phyloP scores from a whole-genome alignment of 2,113 vertebrate genomes.

The Pyrgilauda ruficollis region DNA sequence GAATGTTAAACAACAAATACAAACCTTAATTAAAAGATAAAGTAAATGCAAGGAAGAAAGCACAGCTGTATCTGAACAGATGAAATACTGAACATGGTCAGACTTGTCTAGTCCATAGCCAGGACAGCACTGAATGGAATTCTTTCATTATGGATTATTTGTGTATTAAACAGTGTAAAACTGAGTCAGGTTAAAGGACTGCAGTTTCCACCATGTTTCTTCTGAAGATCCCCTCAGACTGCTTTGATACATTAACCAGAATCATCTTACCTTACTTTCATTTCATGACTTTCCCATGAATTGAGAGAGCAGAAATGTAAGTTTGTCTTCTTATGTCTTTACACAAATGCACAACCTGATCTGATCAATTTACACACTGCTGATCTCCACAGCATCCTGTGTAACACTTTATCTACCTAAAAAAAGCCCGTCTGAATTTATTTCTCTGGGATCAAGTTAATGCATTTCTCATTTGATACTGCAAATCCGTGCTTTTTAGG shows the following conservation, averaged over 20 bases:
- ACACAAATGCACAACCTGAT: neutral
- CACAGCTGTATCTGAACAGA: neutral
- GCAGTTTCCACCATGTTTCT: neutral
- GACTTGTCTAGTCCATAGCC: neutral
- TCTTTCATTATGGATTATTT: neutral
- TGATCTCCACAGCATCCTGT: neutral
- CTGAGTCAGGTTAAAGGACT: neutral
- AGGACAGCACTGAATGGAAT: neutral
- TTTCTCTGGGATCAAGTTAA: neutral
- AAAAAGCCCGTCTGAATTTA: neutral
- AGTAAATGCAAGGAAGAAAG: neutral
- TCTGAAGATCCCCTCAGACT: neutral
- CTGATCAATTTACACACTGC: neutral
- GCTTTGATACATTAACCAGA: neutral
- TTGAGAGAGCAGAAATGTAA: neutral
- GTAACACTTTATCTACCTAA: neutral
- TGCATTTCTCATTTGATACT: neutral
- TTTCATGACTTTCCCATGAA: neutral
- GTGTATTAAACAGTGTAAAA: neutral
- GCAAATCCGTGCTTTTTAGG: neutral
- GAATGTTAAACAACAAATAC: neutral
- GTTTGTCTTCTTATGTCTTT: neutral
- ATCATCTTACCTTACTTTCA: neutral
- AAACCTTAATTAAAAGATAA: neutral
- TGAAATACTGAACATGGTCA: neutral